These are phyloP conservation scores for Athalia cordata DNA, from an alignment of 2,888 invertebrate genomes.

Conservation along the genomic window DNA sequence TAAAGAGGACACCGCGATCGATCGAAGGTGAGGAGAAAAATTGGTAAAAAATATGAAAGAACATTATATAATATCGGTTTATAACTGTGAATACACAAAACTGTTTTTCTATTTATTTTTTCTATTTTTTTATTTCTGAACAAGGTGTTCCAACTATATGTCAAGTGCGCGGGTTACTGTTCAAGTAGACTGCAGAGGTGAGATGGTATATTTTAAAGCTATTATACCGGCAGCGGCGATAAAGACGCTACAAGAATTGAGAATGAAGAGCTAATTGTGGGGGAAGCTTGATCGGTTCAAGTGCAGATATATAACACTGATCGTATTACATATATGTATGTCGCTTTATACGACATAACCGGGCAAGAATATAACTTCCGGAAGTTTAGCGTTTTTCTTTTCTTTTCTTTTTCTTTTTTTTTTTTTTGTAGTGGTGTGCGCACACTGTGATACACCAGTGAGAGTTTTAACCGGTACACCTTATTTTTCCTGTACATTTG, in stretches of 20 bases:
- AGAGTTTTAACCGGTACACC: too few species aligned
- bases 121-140: background rate
- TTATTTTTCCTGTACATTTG: too few species aligned
- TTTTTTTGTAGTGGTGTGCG: constrained; percentile 25
- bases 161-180: background rate
- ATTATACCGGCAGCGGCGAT: background rate
- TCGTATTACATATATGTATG: background rate
- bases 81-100: too few species aligned
- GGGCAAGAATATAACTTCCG: constrained; percentile 34
- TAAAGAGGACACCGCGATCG: too few species aligned
- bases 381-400: constrained; percentile 31
- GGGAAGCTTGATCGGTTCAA: constrained; percentile 25
- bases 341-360: background rate
- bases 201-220: too few species aligned
- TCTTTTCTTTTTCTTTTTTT: too few species aligned
- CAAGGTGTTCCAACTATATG: background rate
- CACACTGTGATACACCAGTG: background rate
- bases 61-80: too few species aligned
- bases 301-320: background rate
- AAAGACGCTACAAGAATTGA: constrained; percentile 11
- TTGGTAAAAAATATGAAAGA: too few species aligned
- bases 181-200: background rate
- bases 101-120: too few species aligned
- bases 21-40: too few species aligned
- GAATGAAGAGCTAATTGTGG: constrained; percentile 31